Evolutionary conservation across 2,797 vertebrate species (phyloP), one percentile per base, ranked within the genome.

Genomic region (Scolopax rusticola): DNA sequence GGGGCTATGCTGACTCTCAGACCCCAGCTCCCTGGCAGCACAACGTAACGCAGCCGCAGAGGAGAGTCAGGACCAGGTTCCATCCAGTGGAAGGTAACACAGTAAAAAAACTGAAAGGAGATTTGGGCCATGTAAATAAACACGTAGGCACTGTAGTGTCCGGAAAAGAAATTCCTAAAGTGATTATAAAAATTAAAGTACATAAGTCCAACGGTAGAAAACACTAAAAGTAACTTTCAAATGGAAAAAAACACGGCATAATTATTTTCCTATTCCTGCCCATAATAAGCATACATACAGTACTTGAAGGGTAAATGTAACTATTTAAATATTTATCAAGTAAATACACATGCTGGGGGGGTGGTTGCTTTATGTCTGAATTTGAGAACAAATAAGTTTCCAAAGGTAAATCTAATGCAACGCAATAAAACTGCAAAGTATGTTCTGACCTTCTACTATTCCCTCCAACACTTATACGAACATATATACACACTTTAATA

Each of bases 241-340:
- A 83, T 30, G 0, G 32, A 81, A 90, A 89, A 61, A 92, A 40
- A 36, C 8, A 8, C 2, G 6, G 28, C 27, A 33, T 27, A 7
- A 30, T 23, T 93, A 27, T 79, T 91, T 90, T 76, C 36, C 12
- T 84, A 71, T 70, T 93, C 32, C 87, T 78, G 53, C 32, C 78
- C 27, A 68, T n/a, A 93, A 76, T 60, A 87, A 85, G 65, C 57
- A 82, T 19, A 77, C 33, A 87, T 32, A 83, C 25, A 75, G n/a
- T 60, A 91, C 30, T 65, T 53, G 54, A 94, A 95, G 73, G 76
- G 79, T 73, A 95, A 94, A 96, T 73, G 45, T 50, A 89, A 88
- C 82, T 91, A 67, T 79, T 97, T 95, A 96, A 97, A 96, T 95
- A 97, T 94, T 97, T 95, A 97, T 84, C 59, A 89, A 70, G 70